Base-by-base conservation (phyloP, 2,113 vertebrate species). In the Passer montanus region DNA sequence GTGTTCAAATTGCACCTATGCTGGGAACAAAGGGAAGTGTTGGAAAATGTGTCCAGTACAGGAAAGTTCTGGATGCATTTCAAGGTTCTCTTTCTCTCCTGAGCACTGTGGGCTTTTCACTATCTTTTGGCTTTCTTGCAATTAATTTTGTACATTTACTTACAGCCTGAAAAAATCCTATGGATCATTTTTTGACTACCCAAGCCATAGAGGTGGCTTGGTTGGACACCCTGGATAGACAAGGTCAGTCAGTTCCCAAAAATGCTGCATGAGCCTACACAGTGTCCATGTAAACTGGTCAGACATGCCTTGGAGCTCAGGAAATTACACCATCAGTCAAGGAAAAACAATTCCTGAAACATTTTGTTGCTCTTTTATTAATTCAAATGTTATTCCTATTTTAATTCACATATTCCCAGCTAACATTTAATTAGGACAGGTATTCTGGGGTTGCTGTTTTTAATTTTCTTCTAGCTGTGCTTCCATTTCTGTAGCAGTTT, bases 381-480 rank as follows among this genome's bases (percentile, higher is more conserved):
- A 93, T 94, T 89, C 73, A 86, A 30, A 72, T 93, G 52, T 67
- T 33, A 63, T 94, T 86, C 85, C 24, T 88, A 27, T 92, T 94
- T 95, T 73, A 92, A 81, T 88, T 88, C 75, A 31, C 24, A 2
- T 49, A 77, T 59, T 83, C 63, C 68, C 72, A 96, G 43, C 64
- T 70, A 92, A 67, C 0, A 0, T 63, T 88, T 95, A 96, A 95
- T 95, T 96, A 88, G 94, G 80, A 60, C 59, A 92, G 78, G 72
- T 86, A 91, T 91, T 88, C 60, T 88, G 72, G 75, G 52, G 43
- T 50, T 88, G 92, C 75, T 77, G 87, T 4, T 90, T 92, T 84
- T 86, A 86, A 95, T 95, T 94, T 95, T 70, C 72, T 81, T 84
- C 79, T 93, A 86, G 37, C 75, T 92, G 87, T 10, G 60, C 67